A percentile compares a stretch with the other conserved stretches of the same genome.
These are phyloP conservation scores for Tetrapedia diversipes DNA, from an alignment of 2,888 invertebrate species.

Conservation along the genomic window DNA sequence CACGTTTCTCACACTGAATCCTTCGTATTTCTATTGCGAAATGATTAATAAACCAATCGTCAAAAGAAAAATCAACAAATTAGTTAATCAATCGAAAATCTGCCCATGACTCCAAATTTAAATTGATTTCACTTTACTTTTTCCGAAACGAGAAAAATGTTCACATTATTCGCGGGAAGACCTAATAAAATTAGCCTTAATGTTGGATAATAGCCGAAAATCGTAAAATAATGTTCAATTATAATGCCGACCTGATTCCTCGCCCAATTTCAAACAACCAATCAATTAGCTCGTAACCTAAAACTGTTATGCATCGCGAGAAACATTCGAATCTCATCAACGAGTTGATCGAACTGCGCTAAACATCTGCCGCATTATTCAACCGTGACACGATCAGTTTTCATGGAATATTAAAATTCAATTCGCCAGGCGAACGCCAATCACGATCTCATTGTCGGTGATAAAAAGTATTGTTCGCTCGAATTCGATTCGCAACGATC, in stretches of 20 bases:
- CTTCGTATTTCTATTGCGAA: too few relatives aligned
- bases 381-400: not conserved
- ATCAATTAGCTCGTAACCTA: slow-evolving; percentile 2
- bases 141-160: too few relatives aligned
- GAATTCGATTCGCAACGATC: slow-evolving; percentile 1
- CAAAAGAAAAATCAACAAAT: too few relatives aligned
- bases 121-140: too few relatives aligned
- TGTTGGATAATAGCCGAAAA: too few relatives aligned
- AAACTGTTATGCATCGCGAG: not conserved
- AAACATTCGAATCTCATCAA: slow-evolving; percentile 14
- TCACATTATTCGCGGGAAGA: too few relatives aligned
- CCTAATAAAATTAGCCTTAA: too few relatives aligned
- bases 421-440: slow-evolving; percentile 22
- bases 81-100: too few relatives aligned
- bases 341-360: slow-evolving; percentile 1
- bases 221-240: too few relatives aligned
- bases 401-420: slow-evolving; percentile 45
- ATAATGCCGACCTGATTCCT: slow-evolving; percentile 3
- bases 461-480: not conserved
- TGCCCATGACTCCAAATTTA: too few relatives aligned
- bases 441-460: not conserved
- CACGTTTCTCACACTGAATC: too few relatives aligned
- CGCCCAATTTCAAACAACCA: not conserved
- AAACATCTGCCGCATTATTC: slow-evolving; percentile 8
- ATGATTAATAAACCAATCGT: too few relatives aligned